These are phyloP conservation scores for Anagyrus pseudococci DNA, from an alignment of 2,888 invertebrate species.

Conservation along the genomic window DNA sequence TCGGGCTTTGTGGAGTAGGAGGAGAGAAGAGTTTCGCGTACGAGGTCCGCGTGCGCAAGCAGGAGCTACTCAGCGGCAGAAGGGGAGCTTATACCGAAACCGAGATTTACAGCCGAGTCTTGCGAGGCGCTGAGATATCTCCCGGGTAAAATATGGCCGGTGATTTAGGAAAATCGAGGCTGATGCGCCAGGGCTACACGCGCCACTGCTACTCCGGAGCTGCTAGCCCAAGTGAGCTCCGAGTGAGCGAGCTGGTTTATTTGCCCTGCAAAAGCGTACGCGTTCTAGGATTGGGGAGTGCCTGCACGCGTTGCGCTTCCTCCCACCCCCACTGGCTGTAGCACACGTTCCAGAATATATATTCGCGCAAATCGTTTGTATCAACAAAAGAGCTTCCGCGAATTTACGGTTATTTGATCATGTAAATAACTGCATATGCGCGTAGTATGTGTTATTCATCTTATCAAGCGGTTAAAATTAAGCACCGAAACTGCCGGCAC, in stretches of 20 bases:
- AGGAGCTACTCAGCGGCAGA: background rate
- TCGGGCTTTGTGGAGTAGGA: background rate
- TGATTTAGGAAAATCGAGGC: background rate
- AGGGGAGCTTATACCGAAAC: background rate
- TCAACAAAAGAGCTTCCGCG: background rate
- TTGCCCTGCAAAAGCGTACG: background rate
- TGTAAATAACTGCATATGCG: background rate
- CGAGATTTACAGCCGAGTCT: background rate
- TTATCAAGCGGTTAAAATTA: background rate
- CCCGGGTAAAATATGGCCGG: background rate
- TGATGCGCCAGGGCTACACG: background rate
- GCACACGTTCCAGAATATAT: too few species aligned
- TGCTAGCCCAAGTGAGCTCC: background rate
- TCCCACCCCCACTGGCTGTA: too few species aligned
- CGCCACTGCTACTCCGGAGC: background rate
- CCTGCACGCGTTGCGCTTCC: too few species aligned
- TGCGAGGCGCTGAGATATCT: background rate
- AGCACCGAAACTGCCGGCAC: background rate
- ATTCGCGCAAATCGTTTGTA: background rate
- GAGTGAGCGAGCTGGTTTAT: background rate
- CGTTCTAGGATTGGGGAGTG: too few species aligned
- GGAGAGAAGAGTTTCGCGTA: background rate
- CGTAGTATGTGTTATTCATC: background rate
- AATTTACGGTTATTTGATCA: background rate
- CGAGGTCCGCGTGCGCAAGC: background rate